Base-by-base conservation (phyloP, 2,797 vertebrate species). In the Diplodus sargus region DNA sequence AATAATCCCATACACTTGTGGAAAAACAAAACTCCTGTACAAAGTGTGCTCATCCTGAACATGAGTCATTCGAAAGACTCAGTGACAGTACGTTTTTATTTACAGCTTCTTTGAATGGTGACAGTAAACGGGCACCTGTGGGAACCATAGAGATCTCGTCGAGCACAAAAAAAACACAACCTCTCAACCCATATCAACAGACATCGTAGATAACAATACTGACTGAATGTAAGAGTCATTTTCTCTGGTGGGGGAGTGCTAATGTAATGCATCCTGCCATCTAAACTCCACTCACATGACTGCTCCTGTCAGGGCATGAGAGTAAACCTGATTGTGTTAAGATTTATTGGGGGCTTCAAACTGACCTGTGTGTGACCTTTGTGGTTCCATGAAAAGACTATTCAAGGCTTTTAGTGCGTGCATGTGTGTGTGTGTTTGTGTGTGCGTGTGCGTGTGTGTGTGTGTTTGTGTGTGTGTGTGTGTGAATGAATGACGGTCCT, bases 211-310 rank as follows among this genome's bases (percentile, higher is more conserved):
- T 62, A 58, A 71, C 59, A 60, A 80, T 47, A 17, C 22, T 17
- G 25, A 53, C 30, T 62, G 58, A 60, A 82, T 57, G 66, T 78
- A 69, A 79, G 49, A 83, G 70, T 64, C 34, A 48, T 30, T 64
- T 78, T 59, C 30, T 16, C 51, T 53, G 59, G 23, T n/a, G 34
- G 23, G 39, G 57, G 30, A 51, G 51, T 65, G 73, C 34, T 69
- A 78, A 84, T 79, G 53, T 28, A 73, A 77, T 72, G 53, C 64
- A 28, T 70, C 57, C 70, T 69, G 56, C 18, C 11, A 9, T 34
- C 57, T 48, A 39, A 59, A 71, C 61, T 78, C 45, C 3, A 22
- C 60, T 80, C 79, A 78, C 60, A 62, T 84, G 87, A 86, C 65
- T 70, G 43, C n/a, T 65, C 20, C n/a, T 34, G 34, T 53, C 64